Base-by-base conservation (phyloP, 2,113 vertebrate species). In the Gallinago media region DNA sequence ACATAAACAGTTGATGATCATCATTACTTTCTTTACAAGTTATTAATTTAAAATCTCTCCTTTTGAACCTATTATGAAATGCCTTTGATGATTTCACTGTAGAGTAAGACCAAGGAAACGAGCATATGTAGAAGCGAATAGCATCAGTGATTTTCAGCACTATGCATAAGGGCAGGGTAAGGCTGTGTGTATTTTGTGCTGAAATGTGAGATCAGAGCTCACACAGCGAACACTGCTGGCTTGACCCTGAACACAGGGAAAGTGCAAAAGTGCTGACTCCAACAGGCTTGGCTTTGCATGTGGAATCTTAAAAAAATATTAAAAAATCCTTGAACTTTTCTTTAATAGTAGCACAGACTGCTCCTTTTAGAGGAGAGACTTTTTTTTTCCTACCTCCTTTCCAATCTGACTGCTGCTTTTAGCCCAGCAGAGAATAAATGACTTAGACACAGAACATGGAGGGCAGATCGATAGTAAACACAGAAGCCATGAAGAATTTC, bases 251-350 rank as follows among this genome's bases (percentile, higher is more conserved):
- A 95, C 96, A 88, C 95, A 95, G 90, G 92, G 88, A 97, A 98
- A 98, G 92, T 98, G 94, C 94, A 93, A 87, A 97, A 98, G 95
- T 96, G 97, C 96, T 97, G 97, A 98, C 95, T 96, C 95, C 96
- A 93, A 93, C 88, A 96, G 77, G 59, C 85, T 94, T 96, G 93
- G 71, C 71, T 96, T 96, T 96, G 86, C 93, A 97, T 80, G 82
- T 96, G 96, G 94, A 97, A 90, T 97, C 85, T 96, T 94, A 50
- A 78, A 71, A 75, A 44, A n/a, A 73, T 5, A 50, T 59, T 59
- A 91, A 79, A 46, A 88, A 94, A 54, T 34, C 58, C 49, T 97
- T 94, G 83, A 92, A 92, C 38, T 90, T 95, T 92, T 96, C 38
- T 92, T 89, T 96, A 95, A 88, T 83, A 92, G 70, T n/a, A 97